Conservation (phyloP, 2,888 invertebrate species). For the Leucozona laternaria region DNA sequence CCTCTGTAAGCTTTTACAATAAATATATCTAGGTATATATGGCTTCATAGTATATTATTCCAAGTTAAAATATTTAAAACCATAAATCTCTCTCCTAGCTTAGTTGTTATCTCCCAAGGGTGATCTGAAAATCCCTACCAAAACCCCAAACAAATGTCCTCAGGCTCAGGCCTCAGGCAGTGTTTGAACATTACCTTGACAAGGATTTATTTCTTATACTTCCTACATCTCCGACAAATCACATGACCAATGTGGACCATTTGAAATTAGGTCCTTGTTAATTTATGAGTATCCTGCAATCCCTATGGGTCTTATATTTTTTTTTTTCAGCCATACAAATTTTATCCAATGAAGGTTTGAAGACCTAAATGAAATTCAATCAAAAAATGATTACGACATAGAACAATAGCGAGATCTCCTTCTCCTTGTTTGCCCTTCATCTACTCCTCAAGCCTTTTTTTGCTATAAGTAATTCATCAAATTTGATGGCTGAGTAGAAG, state of each 20-base stretch:
- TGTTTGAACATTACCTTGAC: conserved; percentile 8
- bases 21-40: background rate
- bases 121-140: background rate
- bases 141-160: conserved; percentile 13
- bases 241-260: conserved; percentile 10
- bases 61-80: conserved; percentile 17
- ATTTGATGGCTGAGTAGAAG: conserved; percentile 5
- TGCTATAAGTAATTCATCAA: conserved; percentile 35
- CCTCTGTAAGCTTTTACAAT: background rate
- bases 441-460: background rate
- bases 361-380: conserved; percentile 25
- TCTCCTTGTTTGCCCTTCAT: background rate
- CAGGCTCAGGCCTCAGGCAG: too few relatives aligned
- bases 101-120: background rate
- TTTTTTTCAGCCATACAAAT: conserved; percentile 8
- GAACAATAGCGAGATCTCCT: background rate
- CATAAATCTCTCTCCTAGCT: conserved; percentile 8
- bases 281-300: background rate
- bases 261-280: conserved; percentile 22
- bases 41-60: background rate
- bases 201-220: background rate
- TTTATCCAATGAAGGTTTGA: background rate
- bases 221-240: background rate
- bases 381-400: background rate
- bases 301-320: background rate